Conservation (phyloP, 2,888 invertebrate species). For the Buathra laborator region DNA sequence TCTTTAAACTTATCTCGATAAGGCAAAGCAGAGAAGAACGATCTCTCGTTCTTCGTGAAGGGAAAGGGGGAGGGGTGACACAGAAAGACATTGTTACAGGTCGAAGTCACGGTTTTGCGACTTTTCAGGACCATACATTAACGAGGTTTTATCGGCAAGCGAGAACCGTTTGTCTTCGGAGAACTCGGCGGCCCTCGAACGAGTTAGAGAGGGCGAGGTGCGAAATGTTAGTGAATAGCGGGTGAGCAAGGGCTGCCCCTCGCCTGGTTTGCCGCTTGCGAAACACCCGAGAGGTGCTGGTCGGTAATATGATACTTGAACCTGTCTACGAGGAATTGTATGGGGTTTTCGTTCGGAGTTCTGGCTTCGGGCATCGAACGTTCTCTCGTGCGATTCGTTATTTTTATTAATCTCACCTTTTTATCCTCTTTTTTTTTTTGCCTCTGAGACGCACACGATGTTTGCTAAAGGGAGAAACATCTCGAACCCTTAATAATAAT, state of each 20-base stretch:
- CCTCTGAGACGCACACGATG: constrained; percentile 39
- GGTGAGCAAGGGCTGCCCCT: constrained; percentile 42
- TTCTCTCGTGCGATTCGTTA: constrained; percentile 23
- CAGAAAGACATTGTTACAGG: constrained; percentile 74
- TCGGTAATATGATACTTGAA: constrained; percentile 78
- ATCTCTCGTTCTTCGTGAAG: neutral
- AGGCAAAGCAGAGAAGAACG: constrained; percentile 19
- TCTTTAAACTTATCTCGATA: neutral
- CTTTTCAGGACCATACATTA: constrained; percentile 79
- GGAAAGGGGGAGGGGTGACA: constrained; percentile 23
- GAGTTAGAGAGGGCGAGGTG: constrained; percentile 55
- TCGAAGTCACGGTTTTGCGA: constrained; percentile 64
- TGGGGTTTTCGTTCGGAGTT: constrained; percentile 55
- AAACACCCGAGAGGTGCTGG: constrained; percentile 67
- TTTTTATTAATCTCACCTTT: constrained; percentile 5
- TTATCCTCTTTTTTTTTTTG: neutral
- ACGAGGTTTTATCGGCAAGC: constrained; percentile 77
- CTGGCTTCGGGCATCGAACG: constrained; percentile 42
- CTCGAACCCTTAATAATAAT: constrained; percentile 64
- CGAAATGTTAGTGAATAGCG: constrained; percentile 63
- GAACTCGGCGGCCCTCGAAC: constrained; percentile 64
- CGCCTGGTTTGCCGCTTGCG: constrained; percentile 27
- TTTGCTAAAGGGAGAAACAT: constrained; percentile 57
- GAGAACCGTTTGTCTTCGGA: constrained; percentile 78
- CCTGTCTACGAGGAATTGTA: constrained; percentile 76